Base-by-base conservation (phyloP, 2,113 vertebrate genomes). In the Glaucomys volans region DNA sequence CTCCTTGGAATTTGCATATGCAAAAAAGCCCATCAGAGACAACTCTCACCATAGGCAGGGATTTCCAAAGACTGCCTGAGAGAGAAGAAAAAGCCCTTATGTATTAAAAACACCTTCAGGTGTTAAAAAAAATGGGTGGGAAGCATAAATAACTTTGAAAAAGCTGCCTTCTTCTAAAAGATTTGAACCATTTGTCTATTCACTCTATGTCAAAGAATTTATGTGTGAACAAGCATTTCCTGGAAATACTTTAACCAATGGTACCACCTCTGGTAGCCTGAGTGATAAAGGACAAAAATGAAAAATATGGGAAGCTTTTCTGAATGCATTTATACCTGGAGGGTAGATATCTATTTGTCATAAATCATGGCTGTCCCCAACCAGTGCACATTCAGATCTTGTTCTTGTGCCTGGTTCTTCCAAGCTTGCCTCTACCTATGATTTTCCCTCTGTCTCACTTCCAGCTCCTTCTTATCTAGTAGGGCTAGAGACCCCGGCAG, bases 111-210 rank as follows among this genome's bases (percentile, higher is more conserved):
- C 32, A 71, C 35, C 47, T n/a, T 71, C 66, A 24, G 88, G 50
- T 87, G 40, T 72, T 91, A 37, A 91, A 75, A 89, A 82, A 94
- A 89, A 79, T 22, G 59, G 42, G 30, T 96, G n/a, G 30, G 67
- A 95, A 87, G 79, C 89, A 96, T 91, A 94, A 81, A 52, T 90
- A 84, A 75, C 83, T 95, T 95, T 75, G 69, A 89, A 90, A 95
- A 93, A 87, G 14, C 40, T 95, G 22, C 71, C 69, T 95, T 75
- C 30, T 71, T 90, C 72, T 64, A 94, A 95, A n/a, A 96, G 64
- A 76, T 77, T 62, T 84, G 69, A 86, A 80, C 77, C 75, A 76
- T 91, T 75, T 94, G 74, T 94, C 77, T 37, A 72, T 91, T 96
- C 77, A 79, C 82, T 81, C 37, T 75, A 75, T 87, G 84, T 52